A percentile compares a stretch with the other conserved stretches of the same genome.
Evolutionary conservation across 2,113 vertebrate genomes (phyloP).

Genomic region (Agelaius tricolor): DNA sequence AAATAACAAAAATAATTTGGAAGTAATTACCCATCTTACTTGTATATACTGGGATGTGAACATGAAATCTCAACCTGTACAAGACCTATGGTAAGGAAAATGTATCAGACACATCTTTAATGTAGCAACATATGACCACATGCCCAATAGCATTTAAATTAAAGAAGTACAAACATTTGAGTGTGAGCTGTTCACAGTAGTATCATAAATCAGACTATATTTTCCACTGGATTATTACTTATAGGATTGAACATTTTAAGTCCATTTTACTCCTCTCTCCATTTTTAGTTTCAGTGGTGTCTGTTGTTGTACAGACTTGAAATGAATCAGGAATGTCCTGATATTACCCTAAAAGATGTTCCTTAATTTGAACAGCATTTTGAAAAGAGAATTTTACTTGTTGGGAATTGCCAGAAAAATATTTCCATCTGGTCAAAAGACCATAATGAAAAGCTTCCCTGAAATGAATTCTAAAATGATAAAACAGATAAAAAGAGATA

Average conservation of each 20-base stretch:
- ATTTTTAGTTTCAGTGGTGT: background rate
- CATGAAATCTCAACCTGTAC: background rate
- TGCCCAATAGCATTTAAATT: background rate
- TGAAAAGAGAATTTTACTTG: background rate
- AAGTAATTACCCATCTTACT: background rate
- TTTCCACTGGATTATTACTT: background rate
- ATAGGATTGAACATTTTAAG: background rate
- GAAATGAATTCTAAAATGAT: background rate
- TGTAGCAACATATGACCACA: rapidly evolving
- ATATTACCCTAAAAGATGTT: background rate
- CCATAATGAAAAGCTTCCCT: background rate
- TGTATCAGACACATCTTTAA: background rate
- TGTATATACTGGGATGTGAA: background rate
- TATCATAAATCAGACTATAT: background rate
- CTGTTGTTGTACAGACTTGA: background rate
- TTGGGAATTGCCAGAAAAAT: background rate
- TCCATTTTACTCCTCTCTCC: background rate
- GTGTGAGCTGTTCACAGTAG: background rate
- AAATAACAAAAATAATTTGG: constrained; percentile 15
- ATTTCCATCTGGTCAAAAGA: background rate
- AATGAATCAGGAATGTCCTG: background rate
- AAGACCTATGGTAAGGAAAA: background rate
- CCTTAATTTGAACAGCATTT: background rate
- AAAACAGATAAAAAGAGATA: background rate
- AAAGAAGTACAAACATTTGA: background rate